Evolutionary conservation across 2,888 invertebrate species (phyloP).

Genomic region (Rosalia funebris): DNA sequence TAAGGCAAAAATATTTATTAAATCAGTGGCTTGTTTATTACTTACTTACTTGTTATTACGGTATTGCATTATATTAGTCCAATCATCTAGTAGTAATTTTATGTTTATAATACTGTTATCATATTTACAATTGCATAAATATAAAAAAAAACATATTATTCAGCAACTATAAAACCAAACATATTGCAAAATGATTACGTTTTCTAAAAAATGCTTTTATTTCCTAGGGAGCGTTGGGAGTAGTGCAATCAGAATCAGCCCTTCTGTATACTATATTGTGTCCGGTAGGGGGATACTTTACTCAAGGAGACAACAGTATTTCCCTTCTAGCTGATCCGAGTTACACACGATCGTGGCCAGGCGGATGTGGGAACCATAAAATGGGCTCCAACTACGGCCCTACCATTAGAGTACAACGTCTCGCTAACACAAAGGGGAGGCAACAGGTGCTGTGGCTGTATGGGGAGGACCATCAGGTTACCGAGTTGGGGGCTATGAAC

Average conservation of each 20-base stretch:
- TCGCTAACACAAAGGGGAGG: conserved; percentile 78
- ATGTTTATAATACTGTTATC: too few species aligned
- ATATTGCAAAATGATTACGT: too few species aligned
- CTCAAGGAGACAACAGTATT: conserved; percentile 72
- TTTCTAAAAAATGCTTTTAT: too few species aligned
- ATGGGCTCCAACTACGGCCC: conserved; percentile 95
- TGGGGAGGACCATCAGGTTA: conserved; percentile 90
- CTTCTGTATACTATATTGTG: conserved; percentile 90
- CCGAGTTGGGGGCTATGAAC: conserved; percentile 99
- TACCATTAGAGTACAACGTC: conserved; percentile 84
- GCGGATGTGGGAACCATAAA: conserved; percentile 93
- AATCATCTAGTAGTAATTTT: too few species aligned
- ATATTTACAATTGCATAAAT: too few species aligned
- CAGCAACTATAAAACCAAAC: too few species aligned
- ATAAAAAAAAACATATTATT: too few species aligned
- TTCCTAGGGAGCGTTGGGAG: conserved; percentile 89
- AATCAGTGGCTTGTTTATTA: too few species aligned
- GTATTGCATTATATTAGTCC: too few species aligned
- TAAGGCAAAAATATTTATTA: too few species aligned
- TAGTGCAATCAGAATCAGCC: conserved; percentile 87
- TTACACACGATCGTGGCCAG: conserved; percentile 89
- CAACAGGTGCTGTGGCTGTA: conserved; percentile 98
- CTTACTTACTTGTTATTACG: too few species aligned
- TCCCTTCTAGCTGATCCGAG: conserved; percentile 92
- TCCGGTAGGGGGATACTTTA: conserved; percentile 94